These are phyloP conservation scores for Mus spicilegus DNA, from an alignment of 2,113 vertebrate species.

Conservation along the genomic window DNA sequence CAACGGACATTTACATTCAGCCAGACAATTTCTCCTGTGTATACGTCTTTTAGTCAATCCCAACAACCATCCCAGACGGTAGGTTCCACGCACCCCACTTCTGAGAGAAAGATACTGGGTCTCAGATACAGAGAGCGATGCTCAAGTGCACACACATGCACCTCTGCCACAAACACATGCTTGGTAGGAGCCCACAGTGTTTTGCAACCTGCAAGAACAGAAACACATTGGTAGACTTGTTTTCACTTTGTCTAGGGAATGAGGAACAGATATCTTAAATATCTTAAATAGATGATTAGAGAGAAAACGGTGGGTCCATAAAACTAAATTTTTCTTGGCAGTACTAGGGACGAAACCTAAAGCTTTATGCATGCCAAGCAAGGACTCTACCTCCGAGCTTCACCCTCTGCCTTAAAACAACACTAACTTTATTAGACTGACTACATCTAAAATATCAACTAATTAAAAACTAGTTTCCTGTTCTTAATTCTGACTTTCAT, in stretches of 20 bases:
- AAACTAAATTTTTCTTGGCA: neutral
- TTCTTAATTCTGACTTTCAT: neutral
- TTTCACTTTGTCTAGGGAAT: neutral
- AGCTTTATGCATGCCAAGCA: neutral
- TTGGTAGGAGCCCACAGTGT: neutral
- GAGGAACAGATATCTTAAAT: neutral
- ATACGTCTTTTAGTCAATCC: neutral
- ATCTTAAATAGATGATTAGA: neutral
- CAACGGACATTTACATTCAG: fast-evolving
- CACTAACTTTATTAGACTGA: neutral
- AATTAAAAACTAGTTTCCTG: neutral
- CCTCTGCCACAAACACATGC: neutral
- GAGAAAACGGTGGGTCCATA: neutral
- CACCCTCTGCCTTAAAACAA: neutral
- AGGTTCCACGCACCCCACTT: neutral
- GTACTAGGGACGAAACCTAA: neutral
- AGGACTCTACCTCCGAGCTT: neutral
- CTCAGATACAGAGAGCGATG: neutral
- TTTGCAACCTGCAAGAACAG: neutral
- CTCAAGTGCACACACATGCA: neutral
- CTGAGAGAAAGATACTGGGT: neutral
- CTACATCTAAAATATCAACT: neutral
- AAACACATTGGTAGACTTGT: neutral
- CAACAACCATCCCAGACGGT: fast-evolving
- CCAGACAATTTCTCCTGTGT: neutral